Evolutionary conservation across 2,888 invertebrate species (phyloP).

Genomic region (Acheta domesticus): DNA sequence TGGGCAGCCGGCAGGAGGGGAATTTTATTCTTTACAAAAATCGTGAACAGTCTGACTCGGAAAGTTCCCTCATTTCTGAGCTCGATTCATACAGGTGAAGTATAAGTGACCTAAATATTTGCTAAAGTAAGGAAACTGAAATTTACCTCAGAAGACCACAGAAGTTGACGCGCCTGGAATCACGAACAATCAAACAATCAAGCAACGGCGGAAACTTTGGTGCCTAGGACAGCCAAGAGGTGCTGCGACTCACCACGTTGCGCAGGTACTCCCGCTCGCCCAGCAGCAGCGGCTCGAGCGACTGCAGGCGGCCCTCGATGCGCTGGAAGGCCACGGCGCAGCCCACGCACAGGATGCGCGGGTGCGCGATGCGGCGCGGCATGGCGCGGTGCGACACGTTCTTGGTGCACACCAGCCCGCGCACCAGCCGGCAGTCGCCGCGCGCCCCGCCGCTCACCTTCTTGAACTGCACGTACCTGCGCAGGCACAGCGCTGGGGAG

Average conservation of each 20-base stretch:
- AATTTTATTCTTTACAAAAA: too few species aligned
- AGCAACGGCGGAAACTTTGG: too few species aligned
- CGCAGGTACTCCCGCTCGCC: constrained; percentile 82
- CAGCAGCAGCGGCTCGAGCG: constrained; percentile 76
- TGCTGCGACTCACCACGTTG: constrained; percentile 60
- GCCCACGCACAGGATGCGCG: constrained; percentile 78
- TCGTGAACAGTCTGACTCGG: too few species aligned
- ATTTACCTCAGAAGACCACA: too few species aligned
- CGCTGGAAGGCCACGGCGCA: constrained; percentile 93
- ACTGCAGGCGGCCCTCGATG: constrained; percentile 87
- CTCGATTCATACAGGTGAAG: too few species aligned
- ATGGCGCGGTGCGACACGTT: constrained; percentile 90
- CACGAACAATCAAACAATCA: too few species aligned
- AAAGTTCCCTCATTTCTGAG: too few species aligned
- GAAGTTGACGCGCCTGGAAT: too few species aligned
- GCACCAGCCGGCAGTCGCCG: constrained; percentile 72
- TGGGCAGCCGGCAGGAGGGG: too few species aligned
- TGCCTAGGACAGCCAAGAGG: too few species aligned
- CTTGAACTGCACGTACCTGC: constrained; percentile 82
- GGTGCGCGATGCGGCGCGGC: constrained; percentile 73
- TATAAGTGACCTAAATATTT: too few species aligned
- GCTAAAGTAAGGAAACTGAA: too few species aligned
- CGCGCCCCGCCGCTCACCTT: constrained; percentile 78
- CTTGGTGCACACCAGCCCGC: constrained; percentile 90
- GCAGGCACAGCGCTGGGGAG: neutral